Evolutionary conservation across 2,113 vertebrate species (phyloP), one percentile per base, ranked within the genome.

Genomic region (Toxostoma redivivum): DNA sequence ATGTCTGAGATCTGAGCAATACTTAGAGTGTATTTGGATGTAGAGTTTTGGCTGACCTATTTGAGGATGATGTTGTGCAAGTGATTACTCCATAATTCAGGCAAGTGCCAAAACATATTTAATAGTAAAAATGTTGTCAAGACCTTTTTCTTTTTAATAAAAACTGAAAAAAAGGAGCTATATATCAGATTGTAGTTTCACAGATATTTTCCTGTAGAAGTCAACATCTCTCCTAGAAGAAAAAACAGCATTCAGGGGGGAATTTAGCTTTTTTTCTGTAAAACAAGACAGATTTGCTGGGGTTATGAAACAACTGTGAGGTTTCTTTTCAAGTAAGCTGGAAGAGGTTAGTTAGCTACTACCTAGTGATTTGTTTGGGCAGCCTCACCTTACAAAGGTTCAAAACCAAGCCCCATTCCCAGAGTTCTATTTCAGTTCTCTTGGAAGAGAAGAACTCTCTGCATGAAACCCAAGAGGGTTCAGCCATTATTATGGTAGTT

Each of bases 11-110:
- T 93, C 92, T 92, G 48, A 96, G 82, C 69, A 84, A 80, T 57
- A 23, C 40, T 92, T 54, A 79, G 53, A 61, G 28, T 92, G 90
- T 90, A 47, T 84, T 92, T 92, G 88, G 90, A 95, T 94, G 69
- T 66, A 81, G 88, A 92, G 72, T 88, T 92, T 96, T 90, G 95
- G 93, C 91, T 96, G 92, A 96, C 94, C 92, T 96, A 92, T 94
- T 95, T 95, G 82, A 95, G 65, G 57, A 80, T 60, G 56, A 81
- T 93, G 77, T 95, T 95, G 93, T 92, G 88, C 66, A 96, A 95
- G 72, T 5, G 51, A 81, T 95, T 96, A 93, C 90, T 81, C 94
- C 94, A 93, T 85, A 92, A 95, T 79, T 45, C 50, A 92, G 60
- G 25, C 70, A 85, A 94, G 30, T 91, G 95, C 92, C 94, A 93